Evolutionary conservation across 2,797 vertebrate species (phyloP), one percentile per base, ranked within the genome.

Genomic region (Sebastes hubbsi): DNA sequence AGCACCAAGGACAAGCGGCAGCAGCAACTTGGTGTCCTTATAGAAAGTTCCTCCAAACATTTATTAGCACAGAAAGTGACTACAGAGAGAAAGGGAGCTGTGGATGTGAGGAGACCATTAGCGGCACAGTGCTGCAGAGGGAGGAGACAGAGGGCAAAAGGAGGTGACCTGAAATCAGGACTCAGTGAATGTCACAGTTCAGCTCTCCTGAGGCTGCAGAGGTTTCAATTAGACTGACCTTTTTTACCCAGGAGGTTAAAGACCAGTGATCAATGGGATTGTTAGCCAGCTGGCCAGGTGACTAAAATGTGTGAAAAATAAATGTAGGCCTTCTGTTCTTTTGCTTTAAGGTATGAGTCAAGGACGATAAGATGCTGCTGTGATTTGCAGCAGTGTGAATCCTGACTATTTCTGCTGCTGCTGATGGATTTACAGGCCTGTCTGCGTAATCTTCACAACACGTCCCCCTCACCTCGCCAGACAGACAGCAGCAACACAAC

Each of bases 181-280:
- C 74, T 74, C 62, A 7, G 46, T 60, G 68, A 79, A 87, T 72
- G 81, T 85, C 76, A 88, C 80, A 77, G 84, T 77, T 81, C 78
- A 84, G 72, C 67, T 90, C 86, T 80, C 73, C 69, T 58, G 56
- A 80, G 64, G 75, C 87, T 82, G 79, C 72, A 10, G 34, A 84
- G 77, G 81, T 89, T 89, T 91, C 85, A 93, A 92, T 94, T 91
- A 90, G 84, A 77, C 38, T 36, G 20, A 82, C 82, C 67, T 84
- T 77, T 69, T 79, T 71, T 64, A 46, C 83, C 73, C 79, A 22
- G 6, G 34, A 82, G 85, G 84, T 82, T 74, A 80, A 82, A 87
- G 78, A 80, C 46, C 61, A 77, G 59, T 62, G 20, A 69, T 82
- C 81, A 75, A 54, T 81, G 65, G 13, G 38, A 78, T 61, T 78